phyloP scores from a whole-genome alignment of 2,888 invertebrate genomes.

The Eristalis intricaria region DNA sequence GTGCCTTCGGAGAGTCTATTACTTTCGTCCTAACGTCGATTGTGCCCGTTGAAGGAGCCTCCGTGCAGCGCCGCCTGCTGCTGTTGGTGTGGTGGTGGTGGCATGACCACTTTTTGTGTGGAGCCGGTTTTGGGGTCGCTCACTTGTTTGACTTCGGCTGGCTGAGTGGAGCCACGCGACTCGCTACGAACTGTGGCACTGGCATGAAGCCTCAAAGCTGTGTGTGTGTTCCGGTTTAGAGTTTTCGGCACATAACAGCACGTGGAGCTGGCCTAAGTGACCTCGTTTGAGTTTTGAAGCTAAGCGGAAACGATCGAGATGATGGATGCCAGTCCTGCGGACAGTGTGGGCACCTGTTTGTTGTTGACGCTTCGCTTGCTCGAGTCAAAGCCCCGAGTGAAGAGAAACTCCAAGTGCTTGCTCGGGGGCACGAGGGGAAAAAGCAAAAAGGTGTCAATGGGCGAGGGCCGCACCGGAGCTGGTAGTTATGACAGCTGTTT shows the following conservation, averaged over 20 bases:
- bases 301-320: conserved; percentile 44
- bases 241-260: conserved; percentile 43
- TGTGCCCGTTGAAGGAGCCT: conserved; percentile 4
- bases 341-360: conserved; percentile 59
- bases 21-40: conserved; percentile 64
- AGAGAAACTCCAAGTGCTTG: conserved; percentile 25
- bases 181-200: conserved; percentile 37
- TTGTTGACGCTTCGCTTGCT: conserved; percentile 1
- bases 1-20: conserved; percentile 68
- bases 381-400: conserved; percentile 26
- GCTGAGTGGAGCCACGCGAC: conserved; percentile 62
- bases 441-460: conserved; percentile 44
- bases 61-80: conserved; percentile 15
- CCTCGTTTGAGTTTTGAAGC: conserved; percentile 46
- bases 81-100: conserved; percentile 27
- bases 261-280: conserved; percentile 58
- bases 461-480: not conserved
- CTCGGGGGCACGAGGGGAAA: not conserved
- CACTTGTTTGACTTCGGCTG: conserved; percentile 61
- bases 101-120: conserved; percentile 45
- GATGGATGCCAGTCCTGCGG: conserved; percentile 54
- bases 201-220: conserved; percentile 37
- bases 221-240: conserved; percentile 45
- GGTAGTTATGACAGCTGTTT: not conserved
- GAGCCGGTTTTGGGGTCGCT: conserved; percentile 61